These are phyloP conservation scores for Neoaliturus tenellus DNA, from an alignment of 2,888 invertebrate genomes.

Conservation along the genomic window DNA sequence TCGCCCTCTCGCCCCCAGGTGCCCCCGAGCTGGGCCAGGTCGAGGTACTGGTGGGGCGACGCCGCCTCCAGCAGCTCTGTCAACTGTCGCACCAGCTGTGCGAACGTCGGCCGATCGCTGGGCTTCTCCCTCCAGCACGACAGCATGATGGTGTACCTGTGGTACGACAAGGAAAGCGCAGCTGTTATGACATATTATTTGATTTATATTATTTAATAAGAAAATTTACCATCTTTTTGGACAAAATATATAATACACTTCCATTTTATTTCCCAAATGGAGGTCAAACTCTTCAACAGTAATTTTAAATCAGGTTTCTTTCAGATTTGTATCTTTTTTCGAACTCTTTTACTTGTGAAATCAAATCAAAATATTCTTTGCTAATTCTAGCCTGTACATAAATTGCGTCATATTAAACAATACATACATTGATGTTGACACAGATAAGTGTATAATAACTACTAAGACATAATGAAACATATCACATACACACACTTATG, in stretches of 20 bases:
- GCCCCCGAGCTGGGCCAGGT: slow-evolving; percentile 37
- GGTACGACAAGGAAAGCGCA: neutral
- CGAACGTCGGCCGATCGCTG: slow-evolving; percentile 83
- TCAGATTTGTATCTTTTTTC: too few species aligned
- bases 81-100: slow-evolving; percentile 75
- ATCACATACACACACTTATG: too few species aligned
- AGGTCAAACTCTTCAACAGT: neutral
- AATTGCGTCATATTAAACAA: too few species aligned
- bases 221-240: too few species aligned
- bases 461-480: too few species aligned
- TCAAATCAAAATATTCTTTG: too few species aligned
- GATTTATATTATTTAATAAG: neutral
- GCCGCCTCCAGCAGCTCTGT: slow-evolving; percentile 73
- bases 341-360: too few species aligned
- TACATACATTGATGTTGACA: too few species aligned
- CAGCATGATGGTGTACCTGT: slow-evolving; percentile 85
- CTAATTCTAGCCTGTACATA: too few species aligned
- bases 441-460: too few species aligned
- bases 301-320: too few species aligned
- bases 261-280: neutral
- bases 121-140: slow-evolving; percentile 85
- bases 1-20: neutral
- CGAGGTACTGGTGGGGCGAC: slow-evolving; percentile 56
- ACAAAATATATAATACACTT: neutral
- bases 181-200: slow-evolving; percentile 9